Base-by-base conservation (phyloP, 2,113 vertebrate species). In the Trogon melanurus region DNA sequence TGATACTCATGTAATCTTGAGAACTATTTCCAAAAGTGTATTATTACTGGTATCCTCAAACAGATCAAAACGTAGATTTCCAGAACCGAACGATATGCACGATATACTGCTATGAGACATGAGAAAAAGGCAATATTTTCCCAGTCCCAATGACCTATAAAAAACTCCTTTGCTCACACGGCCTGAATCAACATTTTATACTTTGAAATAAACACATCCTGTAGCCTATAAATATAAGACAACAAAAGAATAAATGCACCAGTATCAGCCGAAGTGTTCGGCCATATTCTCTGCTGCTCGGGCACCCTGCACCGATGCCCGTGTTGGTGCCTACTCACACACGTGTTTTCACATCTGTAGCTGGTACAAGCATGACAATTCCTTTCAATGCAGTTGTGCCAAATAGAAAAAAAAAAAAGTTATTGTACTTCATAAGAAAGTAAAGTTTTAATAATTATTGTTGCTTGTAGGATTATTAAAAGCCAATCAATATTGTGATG, bases 11-110 rank as follows among this genome's bases (percentile, higher is more conserved):
- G 48, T 79, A 91, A 96, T 95, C 75, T 88, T 23, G 34, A 95
- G 71, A 93, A 95, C 83, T 91, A 45, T 91, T 91, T 92, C 75
- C 76, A 79, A 89, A 95, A 89, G 82, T 90, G 23, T 93, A 79
- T 83, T 96, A 91, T 93, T 89, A 85, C 79, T 48, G 64, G 62
- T 93, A 95, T 91, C 71, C 79, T 95, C 72, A 85, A 83, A 73
- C 53, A 90, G 88, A 96, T 96, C 78, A 96, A 96, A 94, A 95
- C 1, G 2, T 21, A 93, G 50, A 76, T 91, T 93, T 89, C 74
- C 62, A 94, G 84, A 73, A 76, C 26, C 54, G 91, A 97, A 90
- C 0, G 32, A 70, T 79, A 74, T 48, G 48, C 64, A 78, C 93
- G 89, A 94, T 56, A 58, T 47, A 83, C 56, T 93, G 81, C 74